phyloP scores from a whole-genome alignment of 2,113 vertebrate genomes.

The Hippocampus mohnikei region DNA sequence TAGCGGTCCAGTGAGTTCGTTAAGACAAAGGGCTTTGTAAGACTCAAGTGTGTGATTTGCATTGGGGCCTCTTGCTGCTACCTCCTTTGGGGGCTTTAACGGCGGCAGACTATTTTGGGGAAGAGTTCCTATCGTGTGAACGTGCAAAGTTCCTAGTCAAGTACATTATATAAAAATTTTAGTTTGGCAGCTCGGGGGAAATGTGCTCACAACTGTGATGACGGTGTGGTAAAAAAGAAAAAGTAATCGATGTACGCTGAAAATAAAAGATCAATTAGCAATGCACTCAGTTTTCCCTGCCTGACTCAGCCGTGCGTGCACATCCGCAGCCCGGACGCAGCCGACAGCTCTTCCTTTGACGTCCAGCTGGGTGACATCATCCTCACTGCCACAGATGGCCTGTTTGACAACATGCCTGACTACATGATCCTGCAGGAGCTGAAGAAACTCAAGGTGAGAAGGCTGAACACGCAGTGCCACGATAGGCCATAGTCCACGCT shows the following conservation, averaged over 20 bases:
- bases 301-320: not conserved
- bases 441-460: slow-evolving; percentile 88
- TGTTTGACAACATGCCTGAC: slow-evolving; percentile 99
- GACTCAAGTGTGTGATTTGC: too few relatives aligned
- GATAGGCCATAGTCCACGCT: not conserved
- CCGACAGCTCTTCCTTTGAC: slow-evolving; percentile 92
- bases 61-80: too few relatives aligned
- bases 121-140: too few relatives aligned
- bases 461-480: not conserved
- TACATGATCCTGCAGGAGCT: slow-evolving; percentile 98
- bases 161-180: too few relatives aligned
- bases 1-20: too few relatives aligned
- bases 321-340: slow-evolving; percentile 84
- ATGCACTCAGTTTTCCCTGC: not conserved
- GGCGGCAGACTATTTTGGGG: too few relatives aligned
- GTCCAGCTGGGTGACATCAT: slow-evolving; percentile 98
- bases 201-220: not conserved
- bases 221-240: too few relatives aligned
- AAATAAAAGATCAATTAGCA: not conserved
- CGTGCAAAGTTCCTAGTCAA: too few relatives aligned
- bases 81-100: too few relatives aligned
- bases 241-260: too few relatives aligned
- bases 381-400: slow-evolving; percentile 91
- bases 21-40: too few relatives aligned
- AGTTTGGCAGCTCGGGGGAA: too few relatives aligned